Conservation (phyloP, 2,888 invertebrate species). For the Papilio elwesi region DNA sequence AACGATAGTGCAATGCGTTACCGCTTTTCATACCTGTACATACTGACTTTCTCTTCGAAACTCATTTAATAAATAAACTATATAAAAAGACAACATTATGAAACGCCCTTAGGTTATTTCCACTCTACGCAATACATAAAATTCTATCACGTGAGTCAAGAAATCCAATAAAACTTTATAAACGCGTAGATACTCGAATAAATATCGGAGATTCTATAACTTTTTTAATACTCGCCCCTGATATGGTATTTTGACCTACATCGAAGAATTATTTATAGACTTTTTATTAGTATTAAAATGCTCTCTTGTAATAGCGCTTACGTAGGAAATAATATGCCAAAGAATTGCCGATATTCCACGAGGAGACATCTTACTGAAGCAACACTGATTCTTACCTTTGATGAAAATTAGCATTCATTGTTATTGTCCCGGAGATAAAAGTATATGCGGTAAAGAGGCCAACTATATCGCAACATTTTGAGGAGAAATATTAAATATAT, state of each 20-base stretch:
- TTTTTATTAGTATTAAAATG: slow-evolving; percentile 3
- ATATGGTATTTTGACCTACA: slow-evolving; percentile 14
- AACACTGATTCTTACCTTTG: no score
- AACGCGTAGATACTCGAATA: slow-evolving; percentile 8
- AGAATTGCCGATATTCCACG: no score
- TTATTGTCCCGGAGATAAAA: no score
- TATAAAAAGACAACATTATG: background rate
- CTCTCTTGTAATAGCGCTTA: background rate
- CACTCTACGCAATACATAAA: slow-evolving; percentile 13
- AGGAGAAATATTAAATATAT: no score
- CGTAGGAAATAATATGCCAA: background rate
- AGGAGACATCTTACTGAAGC: no score
- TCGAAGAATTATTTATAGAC: background rate
- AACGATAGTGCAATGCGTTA: no score
- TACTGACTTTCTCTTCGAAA: no score
- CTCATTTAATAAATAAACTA: no score
- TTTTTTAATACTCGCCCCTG: slow-evolving; percentile 18
- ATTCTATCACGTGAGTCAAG: slow-evolving; percentile 19
- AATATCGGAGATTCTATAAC: slow-evolving; percentile 27
- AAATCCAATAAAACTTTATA: slow-evolving; percentile 32
- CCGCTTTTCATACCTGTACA: no score
- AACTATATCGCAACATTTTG: no score
- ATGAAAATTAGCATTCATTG: no score
- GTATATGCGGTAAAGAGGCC: no score
- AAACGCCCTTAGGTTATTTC: background rate